phyloP scores from a whole-genome alignment of 2,113 vertebrate species.

The Ictalurus furcatus region DNA sequence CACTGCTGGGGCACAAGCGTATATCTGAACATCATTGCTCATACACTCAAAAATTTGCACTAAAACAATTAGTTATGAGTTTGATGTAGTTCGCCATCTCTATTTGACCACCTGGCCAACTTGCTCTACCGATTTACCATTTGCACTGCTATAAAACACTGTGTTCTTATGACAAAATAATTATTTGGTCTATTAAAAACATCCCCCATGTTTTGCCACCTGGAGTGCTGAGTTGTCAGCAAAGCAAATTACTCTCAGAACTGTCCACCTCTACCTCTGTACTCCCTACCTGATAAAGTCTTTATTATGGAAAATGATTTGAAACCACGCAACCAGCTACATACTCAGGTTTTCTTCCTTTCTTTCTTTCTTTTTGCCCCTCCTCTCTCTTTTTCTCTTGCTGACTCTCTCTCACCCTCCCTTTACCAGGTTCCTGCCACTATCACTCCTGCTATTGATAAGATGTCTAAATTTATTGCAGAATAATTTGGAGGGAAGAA shows the following conservation, averaged over 20 bases:
- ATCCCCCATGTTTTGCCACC: slow-evolving; percentile 22
- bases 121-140: not conserved
- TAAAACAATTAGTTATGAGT: not conserved
- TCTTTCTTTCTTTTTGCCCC: not conserved
- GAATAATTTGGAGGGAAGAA: slow-evolving; percentile 99
- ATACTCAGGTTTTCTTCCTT: slow-evolving; percentile 81
- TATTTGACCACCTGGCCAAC: not conserved
- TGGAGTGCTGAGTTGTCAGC: slow-evolving; percentile 68
- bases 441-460: slow-evolving; percentile 99
- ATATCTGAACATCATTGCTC: not conserved
- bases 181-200: slow-evolving; percentile 30
- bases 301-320: slow-evolving; percentile 94
- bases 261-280: not conserved
- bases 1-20: not conserved
- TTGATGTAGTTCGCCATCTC: not conserved
- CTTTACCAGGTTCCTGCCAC: slow-evolving; percentile 81
- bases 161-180: slow-evolving; percentile 5
- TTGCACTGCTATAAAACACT: not conserved
- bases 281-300: slow-evolving; percentile 68
- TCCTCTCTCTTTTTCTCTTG: slow-evolving; percentile 82
- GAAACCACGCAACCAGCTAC: slow-evolving; percentile 87
- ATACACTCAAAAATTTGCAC: not conserved
- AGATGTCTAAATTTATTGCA: slow-evolving; percentile 99
- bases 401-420: slow-evolving; percentile 75
- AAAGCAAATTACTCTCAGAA: slow-evolving; percentile 57